Base-by-base conservation (phyloP, 2,113 vertebrate species). In the Notothenia coriiceps region DNA sequence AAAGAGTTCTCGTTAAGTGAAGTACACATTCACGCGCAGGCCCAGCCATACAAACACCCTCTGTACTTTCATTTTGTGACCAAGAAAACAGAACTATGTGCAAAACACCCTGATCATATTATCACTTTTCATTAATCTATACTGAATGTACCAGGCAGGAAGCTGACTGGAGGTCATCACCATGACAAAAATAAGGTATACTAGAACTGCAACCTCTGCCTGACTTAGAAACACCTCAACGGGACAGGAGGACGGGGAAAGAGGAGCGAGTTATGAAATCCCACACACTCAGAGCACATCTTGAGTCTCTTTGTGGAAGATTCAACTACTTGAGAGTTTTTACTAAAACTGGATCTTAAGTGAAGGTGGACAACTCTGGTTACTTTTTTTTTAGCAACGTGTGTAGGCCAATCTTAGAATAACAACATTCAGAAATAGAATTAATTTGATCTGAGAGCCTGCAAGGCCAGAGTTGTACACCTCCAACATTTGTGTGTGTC, bases 361-460 rank as follows among this genome's bases (percentile, higher is more conserved):
- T 68, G 74, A 79, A 85, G 89, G 11, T 74, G 82, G 25, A 87
- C 86, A 89, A 88, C 88, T 89, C 85, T 79, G 80, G 80, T 54
- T 0, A 18, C 22, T 59, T 63, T 52, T 62, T 18, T 18, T 78
- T 25, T 43, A 51, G 54, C 63, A 71, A 69, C 66, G 77, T 77
- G 60, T 54, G 75, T 51, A 35, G 66, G 40, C 60, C 57, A 61
- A 85, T 33, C 20, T 72, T 68, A 62, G 47, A 44, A 52, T 54
- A 29, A 70, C 44, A 60, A 74, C 73, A 74, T 85, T 87, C 78
- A 86, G 43, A 69, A 82, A 44, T 63, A 61, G 17, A 78, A 78
- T 70, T 66, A 18, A 66, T 85, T 84, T 61, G 55, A 85, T 86
- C 56, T 46, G 10, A 85, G 72, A 70, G 56, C 66, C 74, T 69